These are phyloP conservation scores for Leuciscus idus DNA, from an alignment of 2,113 vertebrate species.

Conservation along the genomic window DNA sequence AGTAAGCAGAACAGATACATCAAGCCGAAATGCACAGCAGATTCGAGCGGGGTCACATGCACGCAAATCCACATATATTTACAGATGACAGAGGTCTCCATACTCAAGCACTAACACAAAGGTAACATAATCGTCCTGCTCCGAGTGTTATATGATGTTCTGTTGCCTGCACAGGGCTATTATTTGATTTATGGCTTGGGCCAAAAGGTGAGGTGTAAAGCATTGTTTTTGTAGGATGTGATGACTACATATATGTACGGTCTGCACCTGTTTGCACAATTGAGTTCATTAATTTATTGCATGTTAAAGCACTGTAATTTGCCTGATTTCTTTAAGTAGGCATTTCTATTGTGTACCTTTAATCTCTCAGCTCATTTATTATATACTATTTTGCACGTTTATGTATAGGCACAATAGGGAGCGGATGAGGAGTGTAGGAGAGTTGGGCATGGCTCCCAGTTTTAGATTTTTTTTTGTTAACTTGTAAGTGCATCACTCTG, in stretches of 20 bases:
- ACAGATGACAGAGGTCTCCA: conserved; percentile 64
- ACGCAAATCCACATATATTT: conserved; percentile 66
- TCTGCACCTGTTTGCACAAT: conserved; percentile 53
- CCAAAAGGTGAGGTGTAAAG: conserved; percentile 62
- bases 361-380: conserved; percentile 42
- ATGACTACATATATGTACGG: conserved; percentile 55
- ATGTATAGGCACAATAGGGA: background rate
- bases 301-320: conserved; percentile 50
- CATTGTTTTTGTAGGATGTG: conserved; percentile 53
- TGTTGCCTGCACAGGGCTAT: background rate
- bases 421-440: background rate
- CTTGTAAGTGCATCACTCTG: background rate
- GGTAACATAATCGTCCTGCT: background rate
- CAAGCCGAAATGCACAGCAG: conserved; percentile 66
- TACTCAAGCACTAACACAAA: conserved; percentile 38
- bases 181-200: conserved; percentile 64
- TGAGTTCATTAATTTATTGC: conserved; percentile 44
- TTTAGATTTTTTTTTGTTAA: background rate
- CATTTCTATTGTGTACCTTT: conserved; percentile 27
- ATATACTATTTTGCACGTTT: conserved; percentile 5
- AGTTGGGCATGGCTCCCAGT: background rate
- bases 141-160: conserved; percentile 35
- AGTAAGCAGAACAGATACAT: conserved; percentile 75
- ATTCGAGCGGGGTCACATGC: conserved; percentile 66
- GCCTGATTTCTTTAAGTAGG: conserved; percentile 49